phyloP scores from a whole-genome alignment of 2,888 invertebrate species.

The Machimus rusticus region DNA sequence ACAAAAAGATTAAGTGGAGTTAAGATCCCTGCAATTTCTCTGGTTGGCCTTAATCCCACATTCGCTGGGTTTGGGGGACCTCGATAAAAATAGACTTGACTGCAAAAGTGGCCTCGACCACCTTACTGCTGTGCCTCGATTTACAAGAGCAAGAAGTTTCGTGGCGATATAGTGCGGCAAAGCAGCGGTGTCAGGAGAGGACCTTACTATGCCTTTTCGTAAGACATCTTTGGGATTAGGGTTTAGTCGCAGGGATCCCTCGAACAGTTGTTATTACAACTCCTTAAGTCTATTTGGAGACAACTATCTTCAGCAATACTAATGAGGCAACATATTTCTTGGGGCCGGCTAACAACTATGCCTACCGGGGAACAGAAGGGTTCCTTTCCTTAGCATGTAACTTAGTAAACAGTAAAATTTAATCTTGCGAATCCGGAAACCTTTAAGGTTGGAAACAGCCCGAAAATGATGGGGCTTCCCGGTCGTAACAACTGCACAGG shows the following conservation, averaged over 20 bases:
- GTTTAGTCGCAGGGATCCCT: background rate
- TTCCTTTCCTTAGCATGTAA: background rate
- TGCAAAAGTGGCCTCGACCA: background rate
- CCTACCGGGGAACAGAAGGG: background rate
- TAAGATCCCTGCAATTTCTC: background rate
- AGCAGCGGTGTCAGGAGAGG: background rate
- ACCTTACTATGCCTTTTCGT: background rate
- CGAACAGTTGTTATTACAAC: background rate
- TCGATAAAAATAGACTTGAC: background rate
- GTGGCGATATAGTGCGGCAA: background rate
- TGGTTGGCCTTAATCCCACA: background rate
- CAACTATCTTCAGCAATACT: background rate
- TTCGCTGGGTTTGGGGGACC: background rate
- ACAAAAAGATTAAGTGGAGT: background rate
- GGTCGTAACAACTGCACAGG: background rate
- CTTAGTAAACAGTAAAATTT: background rate
- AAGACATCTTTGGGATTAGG: background rate
- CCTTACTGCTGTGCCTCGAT: background rate
- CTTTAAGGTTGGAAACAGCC: background rate
- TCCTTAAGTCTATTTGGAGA: background rate
- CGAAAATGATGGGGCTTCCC: background rate
- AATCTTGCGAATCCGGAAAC: background rate
- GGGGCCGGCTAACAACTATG: background rate
- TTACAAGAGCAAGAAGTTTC: background rate
- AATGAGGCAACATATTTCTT: background rate